Percentiles rank a stretch among this genome's conserved stretches.
Conservation (phyloP, 2,888 invertebrate genomes). For the Euplexia lucipara region DNA sequence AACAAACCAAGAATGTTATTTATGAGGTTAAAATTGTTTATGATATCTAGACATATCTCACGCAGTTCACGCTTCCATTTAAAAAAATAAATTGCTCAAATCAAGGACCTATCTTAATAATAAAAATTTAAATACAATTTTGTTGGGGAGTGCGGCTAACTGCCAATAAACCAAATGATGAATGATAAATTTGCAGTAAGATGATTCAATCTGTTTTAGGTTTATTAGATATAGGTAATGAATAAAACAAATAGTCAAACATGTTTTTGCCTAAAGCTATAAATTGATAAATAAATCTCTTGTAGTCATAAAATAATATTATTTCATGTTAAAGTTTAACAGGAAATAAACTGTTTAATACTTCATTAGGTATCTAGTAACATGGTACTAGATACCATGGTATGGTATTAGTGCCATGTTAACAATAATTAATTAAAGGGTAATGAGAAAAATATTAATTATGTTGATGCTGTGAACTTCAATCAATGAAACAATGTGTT, state of each 20-base stretch:
- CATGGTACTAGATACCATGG: too few relatives aligned
- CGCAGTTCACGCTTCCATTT: neutral
- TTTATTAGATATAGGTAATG: too few relatives aligned
- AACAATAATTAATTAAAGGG: conserved; percentile 15
- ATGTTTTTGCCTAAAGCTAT: too few relatives aligned
- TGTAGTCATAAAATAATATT: neutral
- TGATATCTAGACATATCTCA: neutral
- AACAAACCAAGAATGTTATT: neutral
- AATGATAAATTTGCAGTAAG: too few relatives aligned
- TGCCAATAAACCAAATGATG: too few relatives aligned
- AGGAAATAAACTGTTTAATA: neutral
- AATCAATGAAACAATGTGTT: conserved; percentile 73
- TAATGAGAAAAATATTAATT: conserved; percentile 29
- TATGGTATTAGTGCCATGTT: too few relatives aligned
- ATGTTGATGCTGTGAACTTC: conserved; percentile 68
- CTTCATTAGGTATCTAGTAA: neutral
- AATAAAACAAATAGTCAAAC: too few relatives aligned
- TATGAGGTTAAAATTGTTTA: neutral
- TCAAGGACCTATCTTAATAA: neutral
- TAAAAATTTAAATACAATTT: neutral
- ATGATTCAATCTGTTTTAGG: neutral
- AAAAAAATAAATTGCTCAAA: neutral
- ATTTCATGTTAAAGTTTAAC: conserved; percentile 1
- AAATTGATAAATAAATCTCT: neutral
- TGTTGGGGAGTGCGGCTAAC: neutral